These are phyloP conservation scores for Syrphus vitripennis DNA, from an alignment of 2,888 invertebrate species.

Conservation along the genomic window DNA sequence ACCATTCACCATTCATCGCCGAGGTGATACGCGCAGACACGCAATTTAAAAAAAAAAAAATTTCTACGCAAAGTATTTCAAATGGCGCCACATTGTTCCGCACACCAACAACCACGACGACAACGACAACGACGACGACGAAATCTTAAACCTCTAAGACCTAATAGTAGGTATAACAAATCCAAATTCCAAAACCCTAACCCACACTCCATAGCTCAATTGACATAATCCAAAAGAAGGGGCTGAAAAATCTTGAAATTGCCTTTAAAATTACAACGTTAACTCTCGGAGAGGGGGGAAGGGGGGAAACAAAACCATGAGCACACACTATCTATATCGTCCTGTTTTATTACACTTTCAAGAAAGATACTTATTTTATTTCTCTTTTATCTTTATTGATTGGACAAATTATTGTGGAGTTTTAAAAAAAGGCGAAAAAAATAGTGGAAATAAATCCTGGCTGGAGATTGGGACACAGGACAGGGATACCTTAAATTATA, in stretches of 20 bases:
- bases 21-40: conserved; percentile 52
- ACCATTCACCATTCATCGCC: too few species aligned
- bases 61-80: conserved; percentile 50
- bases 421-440: neutral
- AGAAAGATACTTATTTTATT: conserved; percentile 42
- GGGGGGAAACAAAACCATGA: too few species aligned
- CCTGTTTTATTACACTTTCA: conserved; percentile 52
- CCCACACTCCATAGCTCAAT: conserved; percentile 25
- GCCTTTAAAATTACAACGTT: conserved; percentile 52
- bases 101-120: too few species aligned
- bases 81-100: conserved; percentile 57
- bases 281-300: neutral
- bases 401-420: conserved; percentile 47
- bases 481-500: neutral
- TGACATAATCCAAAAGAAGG: conserved; percentile 45
- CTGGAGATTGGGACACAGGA: neutral
- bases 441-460: neutral
- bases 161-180: too few species aligned
- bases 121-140: too few species aligned
- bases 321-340: conserved; percentile 39
- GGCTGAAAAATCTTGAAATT: conserved; percentile 41
- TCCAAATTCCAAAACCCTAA: conserved; percentile 6
- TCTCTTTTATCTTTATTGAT: conserved; percentile 55
- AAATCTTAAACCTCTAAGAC: conserved; percentile 14
- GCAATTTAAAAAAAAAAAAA: conserved; percentile 58